Base-by-base conservation (phyloP, 2,113 vertebrate species). In the Corythornis madagascariensis region DNA sequence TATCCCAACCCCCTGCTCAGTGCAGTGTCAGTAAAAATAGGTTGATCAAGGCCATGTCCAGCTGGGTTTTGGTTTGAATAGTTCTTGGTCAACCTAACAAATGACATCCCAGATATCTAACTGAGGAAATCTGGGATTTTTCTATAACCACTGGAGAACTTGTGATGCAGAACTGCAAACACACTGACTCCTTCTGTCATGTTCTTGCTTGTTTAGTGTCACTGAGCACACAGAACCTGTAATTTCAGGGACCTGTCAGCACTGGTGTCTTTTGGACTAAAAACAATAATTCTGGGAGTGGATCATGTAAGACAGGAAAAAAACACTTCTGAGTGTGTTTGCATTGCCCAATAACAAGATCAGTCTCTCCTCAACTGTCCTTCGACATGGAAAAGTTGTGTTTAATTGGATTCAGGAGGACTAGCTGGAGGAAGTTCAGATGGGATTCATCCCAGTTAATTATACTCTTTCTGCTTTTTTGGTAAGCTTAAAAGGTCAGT, bases 401-500 rank as follows among this genome's bases (percentile, higher is more conserved):
- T 89, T 94, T 94, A 89, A 85, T 94, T 95, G 93, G 82, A 94
- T 96, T 89, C 95, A 95, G 87, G 55, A 95, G 78, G 75, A 66
- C 59, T 25, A 57, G 50, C 82, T 94, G 87, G 94, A 94, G 67
- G 67, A 92, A 83, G 78, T 89, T 94, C 94, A 96, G 84, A 94
- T 89, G 94, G 91, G 95, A 95, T 85, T 4, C 47, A 59, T 88
- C 95, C 91, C 94, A 92, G 67, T 19, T 83, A 42, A 80, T 91
- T 92, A 59, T 33, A 5, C 25, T 72, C 55, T 60, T 38, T 60
- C 77, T 18, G 71, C 52, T 87, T 94, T 92, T 89, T 91, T 94
- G 93, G 91, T 88, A 87, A 94, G 82, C 94, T 87, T 55, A 40
- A 96, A 96, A 95, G 95, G 94, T 95, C 95, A 94, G 50, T 79